Base-by-base conservation (phyloP, 2,113 vertebrate species). In the Tricholaema leucomelas region DNA sequence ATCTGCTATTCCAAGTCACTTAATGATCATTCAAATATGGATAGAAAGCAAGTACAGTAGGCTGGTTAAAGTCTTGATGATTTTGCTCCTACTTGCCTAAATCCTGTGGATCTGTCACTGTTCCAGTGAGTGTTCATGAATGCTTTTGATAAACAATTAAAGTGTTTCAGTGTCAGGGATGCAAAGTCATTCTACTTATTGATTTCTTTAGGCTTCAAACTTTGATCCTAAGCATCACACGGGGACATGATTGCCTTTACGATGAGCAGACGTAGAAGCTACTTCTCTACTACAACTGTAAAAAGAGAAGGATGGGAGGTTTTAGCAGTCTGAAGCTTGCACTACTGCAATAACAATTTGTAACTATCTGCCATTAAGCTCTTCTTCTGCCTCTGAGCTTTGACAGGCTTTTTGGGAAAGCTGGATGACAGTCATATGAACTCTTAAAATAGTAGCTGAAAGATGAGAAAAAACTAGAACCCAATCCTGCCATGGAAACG, bases 341-440 rank as follows among this genome's bases (percentile, higher is more conserved):
- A 52, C 35, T 35, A 21, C 14, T 65, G 61, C 58, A 88, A 80
- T 52, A 87, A 59, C 76, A 74, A 59, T 90, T 90, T 69, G 42
- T 67, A 80, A 36, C 33, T 91, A 15, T 77, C 69, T 91, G 18
- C 67, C 80, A 66, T 48, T 79, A 84, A 81, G 79, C 44, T 84
- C 16, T 79, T 18, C 35, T 92, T 69, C 76, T 91, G 55, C 40
- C 23, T 87, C 69, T 81, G 31, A 91, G 87, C 35, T 91, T 81
- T 81, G 66, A 76, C 66, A 94, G 74, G 55, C 86, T 95, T 94
- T 95, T 90, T n/a, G n/a, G 59, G 44, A 76, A 83, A 84, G 44
- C 63, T 88, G 58, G 27, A 80, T 88, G 88, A 54, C 48, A 90
- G 88, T 94, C 90, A 92, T 81, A 90, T 84, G 86, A 91, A 88